Evolutionary conservation across 1,140 invertebrate species (phyloP), one percentile per base, ranked within the genome.

Genomic region (Bilobella aurantiaca): DNA sequence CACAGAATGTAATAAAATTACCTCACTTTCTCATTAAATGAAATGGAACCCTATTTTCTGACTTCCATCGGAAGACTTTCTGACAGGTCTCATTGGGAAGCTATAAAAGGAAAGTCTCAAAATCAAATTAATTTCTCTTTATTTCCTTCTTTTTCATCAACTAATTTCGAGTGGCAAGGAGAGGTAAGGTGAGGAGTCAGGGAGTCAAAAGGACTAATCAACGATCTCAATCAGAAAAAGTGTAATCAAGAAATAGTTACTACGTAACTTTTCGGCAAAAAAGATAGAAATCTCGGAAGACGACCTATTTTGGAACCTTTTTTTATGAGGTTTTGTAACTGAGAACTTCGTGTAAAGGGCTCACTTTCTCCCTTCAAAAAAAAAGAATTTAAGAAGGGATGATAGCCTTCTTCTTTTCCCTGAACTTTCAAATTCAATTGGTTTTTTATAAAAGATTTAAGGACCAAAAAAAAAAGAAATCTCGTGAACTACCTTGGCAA

Each of bases 1-100:
- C 49, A 53, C 49, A 12, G 49, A 53, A 53, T 53, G 49, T 53
- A 53, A 53, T 53, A 14, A 53, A 53, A 8, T 53, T 53, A n/a
- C n/a, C n/a, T 53, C 49, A 16, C 25, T 23, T 53, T 53, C 49
- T 53, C 21, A 8, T 5, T 53, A 53, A 53, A 5, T 53, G 14
- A 18, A 53, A n/a, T n/a, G n/a, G n/a, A n/a, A n/a, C n/a, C 34
- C 34, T 42, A 12, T 42, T 42, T 42, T 42, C 18, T 42, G 8
- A 42, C 34, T 42, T 42, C 34, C 18, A 12, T 42, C 8, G 34
- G 18, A 42, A 42, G 34, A 18, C 8, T 12, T 12, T 8, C 8
- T 42, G 34, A 12, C 34, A 42, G 18, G 18, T 42, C 34, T 12
- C 8, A 42, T 42, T 42, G 18, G n/a, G n/a, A n/a, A n/a, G n/a